phyloP scores from a whole-genome alignment of 2,113 vertebrate genomes.

The Oncorhynchus mykiss region DNA sequence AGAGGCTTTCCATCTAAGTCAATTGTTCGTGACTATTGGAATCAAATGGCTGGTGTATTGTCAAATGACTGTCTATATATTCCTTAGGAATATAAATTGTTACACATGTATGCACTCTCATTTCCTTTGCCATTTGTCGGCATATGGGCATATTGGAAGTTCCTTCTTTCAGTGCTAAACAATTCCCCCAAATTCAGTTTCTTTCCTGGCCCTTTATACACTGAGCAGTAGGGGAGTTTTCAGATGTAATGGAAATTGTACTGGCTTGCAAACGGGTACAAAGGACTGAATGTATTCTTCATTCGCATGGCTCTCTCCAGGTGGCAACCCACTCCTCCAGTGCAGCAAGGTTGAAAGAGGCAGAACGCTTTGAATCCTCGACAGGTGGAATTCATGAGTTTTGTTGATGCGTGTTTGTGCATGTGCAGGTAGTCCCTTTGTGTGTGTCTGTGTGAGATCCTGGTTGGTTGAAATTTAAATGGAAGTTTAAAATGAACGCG shows the following conservation, averaged over 20 bases:
- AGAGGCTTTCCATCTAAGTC: background rate
- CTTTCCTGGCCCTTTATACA: too few species aligned
- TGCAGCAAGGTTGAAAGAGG: background rate
- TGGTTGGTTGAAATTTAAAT: too few species aligned
- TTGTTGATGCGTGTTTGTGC: background rate
- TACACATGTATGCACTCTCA: background rate
- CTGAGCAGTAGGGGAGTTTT: background rate
- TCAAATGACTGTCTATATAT: background rate
- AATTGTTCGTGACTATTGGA: background rate
- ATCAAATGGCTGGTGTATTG: background rate
- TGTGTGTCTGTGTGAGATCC: background rate
- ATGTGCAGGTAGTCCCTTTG: background rate
- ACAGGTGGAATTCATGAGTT: background rate
- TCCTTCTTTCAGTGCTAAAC: too few species aligned
- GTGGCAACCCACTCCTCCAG: background rate
- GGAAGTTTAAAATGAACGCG: too few species aligned
- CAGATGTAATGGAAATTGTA: background rate
- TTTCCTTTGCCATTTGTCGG: background rate
- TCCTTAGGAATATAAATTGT: background rate
- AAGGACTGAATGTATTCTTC: background rate
- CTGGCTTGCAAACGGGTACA: background rate
- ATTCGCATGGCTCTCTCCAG: background rate
- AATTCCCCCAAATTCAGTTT: too few species aligned
- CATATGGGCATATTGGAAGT: background rate
- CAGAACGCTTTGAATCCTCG: background rate